phyloP scores from a whole-genome alignment of 2,113 vertebrate genomes.

The Notarius lentiginosus region DNA sequence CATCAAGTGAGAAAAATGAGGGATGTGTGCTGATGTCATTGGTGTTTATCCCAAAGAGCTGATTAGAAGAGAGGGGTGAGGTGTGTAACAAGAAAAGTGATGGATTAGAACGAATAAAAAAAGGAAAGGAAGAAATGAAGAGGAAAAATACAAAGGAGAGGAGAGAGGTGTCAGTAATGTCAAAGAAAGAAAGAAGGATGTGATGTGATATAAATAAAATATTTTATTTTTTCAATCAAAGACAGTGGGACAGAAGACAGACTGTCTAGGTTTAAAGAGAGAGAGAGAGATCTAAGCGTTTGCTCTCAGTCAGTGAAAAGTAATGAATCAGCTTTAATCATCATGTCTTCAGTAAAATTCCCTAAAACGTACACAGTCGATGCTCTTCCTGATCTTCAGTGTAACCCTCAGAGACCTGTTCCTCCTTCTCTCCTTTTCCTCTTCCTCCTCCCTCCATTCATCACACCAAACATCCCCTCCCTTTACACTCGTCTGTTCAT shows the following conservation, averaged over 20 bases:
- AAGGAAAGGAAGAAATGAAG: not conserved
- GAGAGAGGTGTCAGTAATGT: not conserved
- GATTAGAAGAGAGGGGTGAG: not conserved
- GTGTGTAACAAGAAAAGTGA: not conserved
- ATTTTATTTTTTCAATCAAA: not conserved
- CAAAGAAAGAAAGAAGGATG: not conserved
- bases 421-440: not conserved
- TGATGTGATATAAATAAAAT: not conserved
- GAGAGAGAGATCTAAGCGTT: not conserved
- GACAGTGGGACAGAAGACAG: not conserved
- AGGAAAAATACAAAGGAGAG: not conserved
- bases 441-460: not conserved
- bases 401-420: not conserved
- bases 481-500: not conserved
- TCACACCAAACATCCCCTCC: not conserved
- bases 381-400: not conserved
- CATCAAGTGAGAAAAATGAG: not conserved
- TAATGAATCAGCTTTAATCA: not conserved
- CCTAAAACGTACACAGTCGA: not conserved
- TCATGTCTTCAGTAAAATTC: not conserved
- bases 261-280: not conserved
- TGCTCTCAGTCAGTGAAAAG: constrained; percentile 11
- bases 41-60: not conserved
- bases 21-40: not conserved
- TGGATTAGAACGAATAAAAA: not conserved